Evolutionary conservation across 2,888 invertebrate species (phyloP), one percentile per base, ranked within the genome.

Genomic region (Caenorhabditis auriculariae): DNA sequence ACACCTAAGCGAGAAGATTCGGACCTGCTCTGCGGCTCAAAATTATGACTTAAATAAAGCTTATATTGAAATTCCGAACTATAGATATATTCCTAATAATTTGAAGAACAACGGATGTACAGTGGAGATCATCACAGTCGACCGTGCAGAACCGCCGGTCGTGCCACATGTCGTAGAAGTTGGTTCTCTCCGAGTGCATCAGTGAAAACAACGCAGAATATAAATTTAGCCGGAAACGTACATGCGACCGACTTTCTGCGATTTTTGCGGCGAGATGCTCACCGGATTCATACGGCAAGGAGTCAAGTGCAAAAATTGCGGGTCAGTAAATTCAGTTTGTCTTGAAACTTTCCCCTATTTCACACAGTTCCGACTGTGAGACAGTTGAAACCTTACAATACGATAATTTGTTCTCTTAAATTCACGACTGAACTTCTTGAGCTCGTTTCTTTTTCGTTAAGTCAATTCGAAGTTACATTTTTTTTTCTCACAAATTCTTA

Each of bases 241-340:
- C 55, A 66, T 68, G 50, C 66, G 74, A 12, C 80, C 82, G n/a
- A 82, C 82, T 5, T 81, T 82, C 51, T 80, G 80, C 58, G 81
- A 81, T 54, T 81, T 77, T 53, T 81, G 81, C 60, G 81, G 82
- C 15, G 81, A 81, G 53, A 73, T 81, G 52, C 59, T 81, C 38
- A 66, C 81, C n/a, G 81, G 81, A 6, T 48, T 81, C 21, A 54
- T 81, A 46, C 62, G 73, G 49, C 81, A 81, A 56, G 81, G 81
- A 5, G 66, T 81, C n/a, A 67, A 77, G 43, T 81, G 81, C 59
- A 57, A 70, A 19, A 54, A 64, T 15, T 82, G 82, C 74, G 64
- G 67, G 67, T 73, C 15, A 52, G 42, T 24, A 3, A 15, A 23
- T 21, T 23, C 23, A 15, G 7, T 17, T 12, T 17, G 12, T 7